phyloP scores from a whole-genome alignment of 1,140 invertebrate species.

The Pseudomyrmex sp. region DNA sequence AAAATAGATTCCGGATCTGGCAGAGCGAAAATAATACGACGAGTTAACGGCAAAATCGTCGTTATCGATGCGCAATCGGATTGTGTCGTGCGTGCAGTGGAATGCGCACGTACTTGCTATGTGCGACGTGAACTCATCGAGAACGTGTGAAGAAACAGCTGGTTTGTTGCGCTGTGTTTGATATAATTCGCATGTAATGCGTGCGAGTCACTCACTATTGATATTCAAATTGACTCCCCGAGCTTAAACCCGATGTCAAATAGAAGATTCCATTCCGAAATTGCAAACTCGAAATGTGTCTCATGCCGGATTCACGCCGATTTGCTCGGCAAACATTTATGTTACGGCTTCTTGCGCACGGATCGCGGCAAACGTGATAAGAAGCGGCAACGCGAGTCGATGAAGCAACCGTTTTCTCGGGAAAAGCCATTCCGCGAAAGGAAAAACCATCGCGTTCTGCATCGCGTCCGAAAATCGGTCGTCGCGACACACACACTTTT shows the following conservation, averaged over 20 bases:
- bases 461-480: background rate
- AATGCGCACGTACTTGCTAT: too few species aligned
- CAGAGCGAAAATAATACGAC: conserved; percentile 31
- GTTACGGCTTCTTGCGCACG: background rate
- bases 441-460: background rate
- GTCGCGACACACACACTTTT: background rate
- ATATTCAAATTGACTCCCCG: background rate
- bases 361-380: background rate
- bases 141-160: background rate
- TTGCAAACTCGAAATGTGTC: conserved; percentile 24
- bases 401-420: background rate
- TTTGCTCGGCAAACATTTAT: conserved; percentile 11
- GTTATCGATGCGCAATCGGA: background rate
- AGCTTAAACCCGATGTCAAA: conserved; percentile 13
- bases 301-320: conserved; percentile 8
- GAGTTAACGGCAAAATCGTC: conserved; percentile 1
- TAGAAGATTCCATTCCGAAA: conserved; percentile 14
- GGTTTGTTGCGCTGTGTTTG: background rate
- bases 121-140: conserved; percentile 1
- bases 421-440: background rate
- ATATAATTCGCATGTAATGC: conserved; percentile 15
- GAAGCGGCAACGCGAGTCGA: background rate
- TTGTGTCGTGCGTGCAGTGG: too few species aligned
- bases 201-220: conserved; percentile 27
- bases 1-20: conserved; percentile 42